Conservation (phyloP, 1,140 invertebrate species). For the Solenopsis fugax region DNA sequence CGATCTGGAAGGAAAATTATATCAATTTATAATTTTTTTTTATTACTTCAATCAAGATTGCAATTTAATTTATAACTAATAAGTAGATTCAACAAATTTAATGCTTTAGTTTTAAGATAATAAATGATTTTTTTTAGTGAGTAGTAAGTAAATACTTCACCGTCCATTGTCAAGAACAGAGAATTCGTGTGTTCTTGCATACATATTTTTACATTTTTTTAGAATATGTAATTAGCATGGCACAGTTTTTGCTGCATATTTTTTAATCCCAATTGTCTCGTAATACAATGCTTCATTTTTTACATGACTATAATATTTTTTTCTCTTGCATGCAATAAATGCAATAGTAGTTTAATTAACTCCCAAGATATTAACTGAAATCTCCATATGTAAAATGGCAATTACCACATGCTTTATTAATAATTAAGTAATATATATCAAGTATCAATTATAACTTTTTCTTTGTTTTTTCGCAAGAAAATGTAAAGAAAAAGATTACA, state of each 20-base stretch:
- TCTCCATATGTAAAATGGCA: background rate
- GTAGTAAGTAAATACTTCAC: constrained; percentile 38
- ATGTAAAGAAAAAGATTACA: background rate
- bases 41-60: constrained; percentile 39
- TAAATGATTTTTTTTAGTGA: constrained; percentile 24
- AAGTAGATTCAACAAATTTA: constrained; percentile 26
- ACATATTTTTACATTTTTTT: constrained; percentile 53
- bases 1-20: constrained; percentile 26
- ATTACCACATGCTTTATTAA: constrained; percentile 22
- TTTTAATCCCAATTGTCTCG: constrained; percentile 11
- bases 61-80: constrained; percentile 53
- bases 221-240: constrained; percentile 5
- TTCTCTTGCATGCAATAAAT: background rate
- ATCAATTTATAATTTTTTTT: constrained; percentile 41
- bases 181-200: constrained; percentile 1
- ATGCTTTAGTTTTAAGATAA: constrained; percentile 22
- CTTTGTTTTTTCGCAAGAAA: background rate
- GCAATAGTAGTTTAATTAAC: background rate
- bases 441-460: constrained; percentile 6
- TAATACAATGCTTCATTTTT: constrained; percentile 14
- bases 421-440: background rate
- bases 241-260: constrained; percentile 9
- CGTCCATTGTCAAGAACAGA: constrained; percentile 41
- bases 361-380: background rate
- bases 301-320: background rate